phyloP scores from a whole-genome alignment of 2,113 vertebrate species.

The Gallinago undulata region DNA sequence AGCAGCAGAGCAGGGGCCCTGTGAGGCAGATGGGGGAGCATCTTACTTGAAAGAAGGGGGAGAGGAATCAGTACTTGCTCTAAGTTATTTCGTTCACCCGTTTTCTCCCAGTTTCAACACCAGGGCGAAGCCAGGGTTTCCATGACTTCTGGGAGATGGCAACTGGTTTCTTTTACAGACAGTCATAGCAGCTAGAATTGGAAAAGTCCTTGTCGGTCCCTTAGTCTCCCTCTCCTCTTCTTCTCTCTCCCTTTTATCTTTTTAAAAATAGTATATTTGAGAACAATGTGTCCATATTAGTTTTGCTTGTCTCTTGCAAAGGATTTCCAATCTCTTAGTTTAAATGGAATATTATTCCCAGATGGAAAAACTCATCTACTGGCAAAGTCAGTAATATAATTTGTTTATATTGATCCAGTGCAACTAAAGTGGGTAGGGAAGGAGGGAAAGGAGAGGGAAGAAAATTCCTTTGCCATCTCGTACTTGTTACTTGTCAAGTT shows the following conservation, averaged over 20 bases:
- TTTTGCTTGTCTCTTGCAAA: background rate
- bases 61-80: background rate
- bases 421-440: background rate
- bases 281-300: background rate
- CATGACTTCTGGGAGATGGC: background rate
- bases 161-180: background rate
- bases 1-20: background rate
- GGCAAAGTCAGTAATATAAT: background rate
- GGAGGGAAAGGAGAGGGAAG: background rate
- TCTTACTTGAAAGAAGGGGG: background rate
- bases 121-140: background rate
- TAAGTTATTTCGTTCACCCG: background rate
- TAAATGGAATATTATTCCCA: background rate
- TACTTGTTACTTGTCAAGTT: background rate
- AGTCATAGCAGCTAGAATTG: background rate
- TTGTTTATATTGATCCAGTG: background rate
- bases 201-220: background rate
- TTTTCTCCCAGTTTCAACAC: background rate
- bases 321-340: background rate
- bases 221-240: background rate
- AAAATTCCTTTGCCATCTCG: background rate
- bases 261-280: background rate
- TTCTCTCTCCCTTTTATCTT: too few species aligned
- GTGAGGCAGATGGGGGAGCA: background rate
- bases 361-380: background rate